These are phyloP conservation scores for Echeneis naucrates DNA, from an alignment of 2,797 vertebrate genomes.

Conservation along the genomic window DNA sequence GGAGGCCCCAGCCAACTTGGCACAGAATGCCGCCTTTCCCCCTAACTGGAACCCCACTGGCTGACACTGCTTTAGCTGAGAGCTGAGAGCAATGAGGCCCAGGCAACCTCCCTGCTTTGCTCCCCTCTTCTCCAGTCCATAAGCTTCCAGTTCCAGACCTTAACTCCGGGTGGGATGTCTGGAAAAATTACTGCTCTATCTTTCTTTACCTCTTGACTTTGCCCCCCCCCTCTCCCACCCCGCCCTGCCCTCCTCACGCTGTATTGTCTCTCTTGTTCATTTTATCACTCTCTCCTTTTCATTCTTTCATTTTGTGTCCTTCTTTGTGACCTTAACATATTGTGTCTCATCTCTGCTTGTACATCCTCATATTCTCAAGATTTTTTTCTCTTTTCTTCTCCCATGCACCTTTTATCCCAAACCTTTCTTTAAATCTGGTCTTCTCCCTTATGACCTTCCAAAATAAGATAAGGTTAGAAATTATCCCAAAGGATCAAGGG, in stretches of 20 bases:
- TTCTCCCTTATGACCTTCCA: constrained; percentile 16
- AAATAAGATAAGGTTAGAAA: constrained; percentile 34
- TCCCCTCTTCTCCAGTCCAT: constrained; percentile 65
- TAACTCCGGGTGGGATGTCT: constrained; percentile 77
- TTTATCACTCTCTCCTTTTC: constrained; percentile 32
- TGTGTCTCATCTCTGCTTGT: constrained; percentile 24
- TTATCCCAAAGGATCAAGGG: constrained; percentile 1
- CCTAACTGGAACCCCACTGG: constrained; percentile 81
- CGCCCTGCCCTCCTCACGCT: not conserved
- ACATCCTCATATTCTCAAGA: constrained; percentile 16
- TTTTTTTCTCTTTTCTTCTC: constrained; percentile 20
- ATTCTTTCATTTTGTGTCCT: constrained; percentile 20
- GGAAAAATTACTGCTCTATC: constrained; percentile 75
- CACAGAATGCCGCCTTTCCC: constrained; percentile 79
- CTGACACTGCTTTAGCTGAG: constrained; percentile 80
- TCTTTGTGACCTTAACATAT: constrained; percentile 25
- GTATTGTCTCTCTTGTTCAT: constrained; percentile 42
- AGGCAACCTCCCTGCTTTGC: constrained; percentile 68
- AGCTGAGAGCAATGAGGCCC: constrained; percentile 77
- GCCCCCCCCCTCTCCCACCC: constrained; percentile 32
- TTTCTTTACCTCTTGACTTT: constrained; percentile 65
- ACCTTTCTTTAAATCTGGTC: constrained; percentile 24
- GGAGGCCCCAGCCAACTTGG: constrained; percentile 83
- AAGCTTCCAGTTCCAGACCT: constrained; percentile 71
- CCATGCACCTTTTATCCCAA: constrained; percentile 18